These are phyloP conservation scores for Phortica variegata DNA, from an alignment of 1,140 invertebrate genomes.

Conservation along the genomic window DNA sequence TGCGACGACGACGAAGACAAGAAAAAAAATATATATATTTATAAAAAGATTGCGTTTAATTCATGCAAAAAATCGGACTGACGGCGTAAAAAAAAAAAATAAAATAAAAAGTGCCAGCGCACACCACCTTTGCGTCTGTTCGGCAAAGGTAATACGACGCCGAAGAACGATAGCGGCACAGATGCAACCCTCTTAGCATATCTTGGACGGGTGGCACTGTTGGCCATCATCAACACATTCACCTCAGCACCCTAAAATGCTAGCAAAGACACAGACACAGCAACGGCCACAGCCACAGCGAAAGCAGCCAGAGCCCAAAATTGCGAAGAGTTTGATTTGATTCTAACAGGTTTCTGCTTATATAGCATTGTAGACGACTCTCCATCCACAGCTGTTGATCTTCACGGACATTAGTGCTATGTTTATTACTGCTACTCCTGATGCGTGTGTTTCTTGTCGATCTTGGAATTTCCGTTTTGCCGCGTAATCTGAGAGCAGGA, in stretches of 20 bases:
- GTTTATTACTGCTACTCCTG: too few relatives aligned
- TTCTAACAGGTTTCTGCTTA: constrained; percentile 45
- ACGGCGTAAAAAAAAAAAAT: constrained; percentile 45
- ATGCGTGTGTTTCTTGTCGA: too few relatives aligned
- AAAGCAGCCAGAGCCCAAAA: constrained; percentile 18
- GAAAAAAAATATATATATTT: constrained; percentile 17
- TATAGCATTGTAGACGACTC: constrained; percentile 9
- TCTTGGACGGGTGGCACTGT: constrained; percentile 25
- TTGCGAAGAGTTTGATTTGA: constrained; percentile 41
- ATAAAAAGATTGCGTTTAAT: constrained; percentile 46
- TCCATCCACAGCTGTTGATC: constrained; percentile 39
- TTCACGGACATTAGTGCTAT: constrained; percentile 51
- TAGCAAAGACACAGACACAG: too few relatives aligned
- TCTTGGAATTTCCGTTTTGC: constrained; percentile 25
- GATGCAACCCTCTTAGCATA: constrained; percentile 37
- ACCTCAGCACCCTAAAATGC: too few relatives aligned
- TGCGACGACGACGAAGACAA: constrained; percentile 29
- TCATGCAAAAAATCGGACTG: constrained; percentile 47
- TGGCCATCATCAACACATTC: too few relatives aligned
- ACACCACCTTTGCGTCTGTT: too few relatives aligned
- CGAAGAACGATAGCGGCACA: constrained; percentile 11
- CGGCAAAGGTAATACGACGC: too few relatives aligned
- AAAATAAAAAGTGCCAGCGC: too few relatives aligned
- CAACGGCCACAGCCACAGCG: too few relatives aligned
- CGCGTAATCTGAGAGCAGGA: constrained; percentile 44